Percentiles rank a stretch among this genome's conserved stretches.
phyloP scores from a whole-genome alignment of 2,797 vertebrate genomes.

The Sebastes oblongus region DNA sequence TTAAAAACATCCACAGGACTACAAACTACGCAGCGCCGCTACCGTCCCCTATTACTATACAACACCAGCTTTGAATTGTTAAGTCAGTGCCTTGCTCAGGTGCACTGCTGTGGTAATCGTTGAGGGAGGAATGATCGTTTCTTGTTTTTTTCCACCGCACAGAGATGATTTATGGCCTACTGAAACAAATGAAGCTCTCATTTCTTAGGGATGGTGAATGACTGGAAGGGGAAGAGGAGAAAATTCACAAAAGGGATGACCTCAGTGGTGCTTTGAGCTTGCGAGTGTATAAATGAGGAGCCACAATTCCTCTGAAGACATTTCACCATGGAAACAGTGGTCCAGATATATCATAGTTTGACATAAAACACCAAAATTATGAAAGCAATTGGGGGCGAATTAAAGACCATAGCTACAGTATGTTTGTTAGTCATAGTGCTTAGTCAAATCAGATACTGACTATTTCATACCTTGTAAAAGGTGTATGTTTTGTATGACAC shows the following conservation, averaged over 20 bases:
- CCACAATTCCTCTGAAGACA: constrained; percentile 9
- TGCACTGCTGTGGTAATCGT: neutral
- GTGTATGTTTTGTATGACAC: neutral
- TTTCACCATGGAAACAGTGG: constrained; percentile 33
- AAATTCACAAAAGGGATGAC: constrained; percentile 27
- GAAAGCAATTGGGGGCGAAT: neutral
- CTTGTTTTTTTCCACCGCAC: neutral
- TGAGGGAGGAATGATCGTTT: neutral
- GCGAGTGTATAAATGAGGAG: constrained; percentile 33
- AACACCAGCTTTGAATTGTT: neutral
- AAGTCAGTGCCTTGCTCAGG: constrained; percentile 3
- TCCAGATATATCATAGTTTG: constrained; percentile 49
- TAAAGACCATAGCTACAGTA: neutral
- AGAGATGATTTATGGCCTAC: constrained; percentile 40
- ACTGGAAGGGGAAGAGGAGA: neutral
- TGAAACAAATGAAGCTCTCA: constrained; percentile 36
- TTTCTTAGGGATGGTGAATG: constrained; percentile 1
- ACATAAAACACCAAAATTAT: constrained; percentile 4
- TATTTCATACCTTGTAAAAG: neutral
- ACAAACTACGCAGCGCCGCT: neutral
- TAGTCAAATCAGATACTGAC: neutral
- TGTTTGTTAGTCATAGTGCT: neutral
- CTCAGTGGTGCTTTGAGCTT: constrained; percentile 23
- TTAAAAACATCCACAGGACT: neutral
- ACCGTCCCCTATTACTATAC: neutral